A percentile compares a stretch with the other conserved stretches of the same genome.
Conservation (phyloP, 2,888 invertebrate species). For the Dichetophora obliterata region DNA sequence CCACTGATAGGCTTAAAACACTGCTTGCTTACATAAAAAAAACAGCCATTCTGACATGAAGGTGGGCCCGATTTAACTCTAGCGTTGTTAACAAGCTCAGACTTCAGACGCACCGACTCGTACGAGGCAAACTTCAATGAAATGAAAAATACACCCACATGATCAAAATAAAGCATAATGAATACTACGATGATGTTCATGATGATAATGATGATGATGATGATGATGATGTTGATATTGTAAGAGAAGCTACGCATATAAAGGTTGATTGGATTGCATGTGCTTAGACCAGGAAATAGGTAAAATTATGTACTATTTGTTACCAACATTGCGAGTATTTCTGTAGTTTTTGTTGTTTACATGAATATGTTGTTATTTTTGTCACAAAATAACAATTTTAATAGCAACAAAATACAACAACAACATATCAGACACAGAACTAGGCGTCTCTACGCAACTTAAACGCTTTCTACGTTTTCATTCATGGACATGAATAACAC, state of each 20-base stretch:
- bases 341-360: background rate
- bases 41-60: background rate
- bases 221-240: background rate
- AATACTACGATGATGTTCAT: background rate
- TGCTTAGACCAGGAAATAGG: background rate
- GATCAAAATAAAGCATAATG: background rate
- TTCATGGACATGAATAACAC: too few relatives aligned
- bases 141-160: background rate
- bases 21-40: background rate
- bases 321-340: background rate
- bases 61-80: too few relatives aligned
- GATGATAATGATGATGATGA: background rate
- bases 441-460: background rate
- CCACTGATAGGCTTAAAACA: background rate
- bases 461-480: too few relatives aligned
- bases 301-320: background rate
- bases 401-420: conserved; percentile 4
- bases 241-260: background rate
- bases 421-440: background rate
- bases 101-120: background rate
- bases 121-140: too few relatives aligned
- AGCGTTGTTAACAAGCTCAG: too few relatives aligned
- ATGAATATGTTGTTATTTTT: background rate
- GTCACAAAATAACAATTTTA: background rate
- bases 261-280: too few relatives aligned